Evolutionary conservation across 2,113 vertebrate genomes (phyloP).

Genomic region (Plestiodon gilberti): DNA sequence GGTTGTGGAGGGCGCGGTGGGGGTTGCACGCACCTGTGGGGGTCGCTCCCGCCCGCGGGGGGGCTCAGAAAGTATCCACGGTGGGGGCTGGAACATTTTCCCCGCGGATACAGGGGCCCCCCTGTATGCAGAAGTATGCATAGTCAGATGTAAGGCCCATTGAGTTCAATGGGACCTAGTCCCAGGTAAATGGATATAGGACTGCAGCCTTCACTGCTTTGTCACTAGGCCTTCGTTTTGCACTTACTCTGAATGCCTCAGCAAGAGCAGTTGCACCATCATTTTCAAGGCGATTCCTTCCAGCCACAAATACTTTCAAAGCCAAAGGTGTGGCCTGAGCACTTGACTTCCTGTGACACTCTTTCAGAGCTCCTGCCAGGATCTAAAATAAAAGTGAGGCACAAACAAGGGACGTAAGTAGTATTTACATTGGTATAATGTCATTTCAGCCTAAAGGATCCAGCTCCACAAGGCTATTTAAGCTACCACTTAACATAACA

Average conservation of each 20-base stretch:
- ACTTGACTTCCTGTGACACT: constrained; percentile 87
- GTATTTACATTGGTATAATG: constrained; percentile 10
- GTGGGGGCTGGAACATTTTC: no score
- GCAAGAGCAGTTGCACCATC: constrained; percentile 94
- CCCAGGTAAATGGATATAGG: background rate
- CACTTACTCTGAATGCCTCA: constrained; percentile 91
- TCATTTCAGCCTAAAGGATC: constrained; percentile 7
- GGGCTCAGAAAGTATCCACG: no score
- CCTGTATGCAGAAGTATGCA: no score
- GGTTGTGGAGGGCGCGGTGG: no score
- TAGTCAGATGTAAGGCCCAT: no score
- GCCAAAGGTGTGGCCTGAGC: constrained; percentile 81
- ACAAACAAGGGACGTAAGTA: background rate
- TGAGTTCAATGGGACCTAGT: no score
- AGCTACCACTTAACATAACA: background rate
- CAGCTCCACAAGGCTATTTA: background rate
- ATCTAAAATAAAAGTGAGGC: constrained; percentile 78
- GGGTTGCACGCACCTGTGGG: no score
- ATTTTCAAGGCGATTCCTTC: constrained; percentile 96
- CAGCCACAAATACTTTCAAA: constrained; percentile 93
- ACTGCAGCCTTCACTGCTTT: background rate
- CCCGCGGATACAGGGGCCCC: no score
- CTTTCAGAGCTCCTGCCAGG: constrained; percentile 87
- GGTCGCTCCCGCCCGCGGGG: no score
- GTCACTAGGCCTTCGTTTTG: background rate